Conservation (phyloP, 1,140 invertebrate species). For the Drosophila santomea region DNA sequence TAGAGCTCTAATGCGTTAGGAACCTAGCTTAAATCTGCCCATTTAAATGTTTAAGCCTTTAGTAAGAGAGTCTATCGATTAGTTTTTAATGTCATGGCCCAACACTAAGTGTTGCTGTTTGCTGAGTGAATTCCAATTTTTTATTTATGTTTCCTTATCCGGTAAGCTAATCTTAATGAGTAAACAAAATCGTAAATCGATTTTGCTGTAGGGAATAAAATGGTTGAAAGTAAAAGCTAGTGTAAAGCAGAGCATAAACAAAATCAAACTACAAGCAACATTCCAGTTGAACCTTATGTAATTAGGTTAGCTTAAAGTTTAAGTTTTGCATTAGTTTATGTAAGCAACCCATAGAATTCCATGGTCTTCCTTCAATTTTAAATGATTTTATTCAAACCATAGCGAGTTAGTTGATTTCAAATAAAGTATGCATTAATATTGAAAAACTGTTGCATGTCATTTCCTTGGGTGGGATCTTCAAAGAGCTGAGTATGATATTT, state of each 20-base stretch:
- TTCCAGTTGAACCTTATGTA: constrained; percentile 67
- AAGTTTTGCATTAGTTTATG: constrained; percentile 43
- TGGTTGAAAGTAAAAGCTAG: constrained; percentile 76
- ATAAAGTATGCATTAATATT: constrained; percentile 72
- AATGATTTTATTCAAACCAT: constrained; percentile 64
- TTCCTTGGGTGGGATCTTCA: neutral
- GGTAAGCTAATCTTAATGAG: constrained; percentile 68
- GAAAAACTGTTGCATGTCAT: neutral
- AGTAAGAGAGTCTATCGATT: constrained; percentile 68
- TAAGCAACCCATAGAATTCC: constrained; percentile 58
- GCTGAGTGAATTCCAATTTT: constrained; percentile 54
- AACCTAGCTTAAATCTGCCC: constrained; percentile 25
- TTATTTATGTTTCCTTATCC: constrained; percentile 73
- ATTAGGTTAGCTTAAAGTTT: constrained; percentile 41
- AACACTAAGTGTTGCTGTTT: constrained; percentile 75
- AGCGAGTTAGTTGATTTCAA: constrained; percentile 59
- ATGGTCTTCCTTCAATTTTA: constrained; percentile 80
- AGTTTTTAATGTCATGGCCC: constrained; percentile 38
- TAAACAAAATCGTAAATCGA: constrained; percentile 59
- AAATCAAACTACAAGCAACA: constrained; percentile 34
- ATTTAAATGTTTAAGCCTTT: constrained; percentile 29
- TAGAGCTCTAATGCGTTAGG: constrained; percentile 33
- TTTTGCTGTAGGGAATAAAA: constrained; percentile 66
- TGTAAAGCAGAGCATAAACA: constrained; percentile 30
- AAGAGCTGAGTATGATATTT: neutral